phyloP scores from a whole-genome alignment of 2,113 vertebrate genomes.

The Acanthisitta chloris region DNA sequence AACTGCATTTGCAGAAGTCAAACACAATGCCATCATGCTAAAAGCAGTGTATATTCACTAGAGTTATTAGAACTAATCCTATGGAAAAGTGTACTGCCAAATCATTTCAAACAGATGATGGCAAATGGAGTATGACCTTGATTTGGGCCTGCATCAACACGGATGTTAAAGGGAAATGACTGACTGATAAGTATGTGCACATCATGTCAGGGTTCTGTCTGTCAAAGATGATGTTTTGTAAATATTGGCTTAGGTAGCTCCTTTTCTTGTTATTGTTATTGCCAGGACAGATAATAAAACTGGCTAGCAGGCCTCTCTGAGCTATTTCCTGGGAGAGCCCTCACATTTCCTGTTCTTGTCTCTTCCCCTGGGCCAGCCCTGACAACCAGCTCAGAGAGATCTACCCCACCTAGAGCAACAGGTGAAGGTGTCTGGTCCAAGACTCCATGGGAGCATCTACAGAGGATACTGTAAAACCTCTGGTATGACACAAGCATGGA shows the following conservation, averaged over 20 bases:
- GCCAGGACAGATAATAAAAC: not conserved
- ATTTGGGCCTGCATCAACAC: not conserved
- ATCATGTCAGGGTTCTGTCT: not conserved
- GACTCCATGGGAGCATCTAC: fast-evolving
- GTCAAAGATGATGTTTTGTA: not conserved
- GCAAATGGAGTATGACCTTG: not conserved
- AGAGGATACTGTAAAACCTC: not conserved
- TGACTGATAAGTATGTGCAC: not conserved
- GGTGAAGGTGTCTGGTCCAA: not conserved
- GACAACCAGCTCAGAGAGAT: no score
- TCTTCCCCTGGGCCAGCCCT: not conserved
- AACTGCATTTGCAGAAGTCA: not conserved
- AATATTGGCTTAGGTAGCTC: not conserved
- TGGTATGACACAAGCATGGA: not conserved
- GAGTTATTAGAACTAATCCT: not conserved
- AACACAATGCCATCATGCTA: not conserved
- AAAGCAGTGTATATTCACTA: not conserved
- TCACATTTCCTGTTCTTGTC: not conserved
- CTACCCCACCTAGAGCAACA: no score
- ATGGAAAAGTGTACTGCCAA: not conserved
- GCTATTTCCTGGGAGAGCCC: not conserved
- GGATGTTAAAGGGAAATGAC: not conserved
- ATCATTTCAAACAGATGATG: not conserved
- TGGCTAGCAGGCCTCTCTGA: not conserved
- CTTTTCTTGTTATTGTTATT: not conserved